phyloP scores from a whole-genome alignment of 92 coral and sea anemone species.

The Parazoanthus darwini region DNA sequence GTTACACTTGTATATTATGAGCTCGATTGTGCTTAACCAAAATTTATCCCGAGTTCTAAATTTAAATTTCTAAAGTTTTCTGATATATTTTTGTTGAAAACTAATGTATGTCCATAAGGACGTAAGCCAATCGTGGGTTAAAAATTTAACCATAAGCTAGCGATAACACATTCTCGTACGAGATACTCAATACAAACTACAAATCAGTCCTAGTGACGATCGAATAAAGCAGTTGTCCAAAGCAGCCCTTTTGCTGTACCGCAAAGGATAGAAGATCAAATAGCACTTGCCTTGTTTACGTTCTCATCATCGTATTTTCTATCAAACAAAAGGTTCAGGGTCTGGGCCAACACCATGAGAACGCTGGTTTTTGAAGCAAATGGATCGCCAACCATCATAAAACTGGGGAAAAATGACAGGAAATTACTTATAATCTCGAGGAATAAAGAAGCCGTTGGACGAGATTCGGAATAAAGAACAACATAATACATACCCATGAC shows the following conservation, averaged over 20 bases:
- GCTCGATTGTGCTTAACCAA: too few species aligned
- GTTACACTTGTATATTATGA: too few species aligned
- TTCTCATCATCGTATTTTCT: constrained; percentile 93
- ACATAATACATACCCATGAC: constrained; percentile 84
- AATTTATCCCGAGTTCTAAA: too few species aligned
- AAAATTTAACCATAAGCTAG: too few species aligned
- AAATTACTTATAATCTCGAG: background rate
- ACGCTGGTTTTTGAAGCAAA: constrained; percentile 96
- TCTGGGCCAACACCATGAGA: constrained; percentile 86
- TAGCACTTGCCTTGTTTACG: constrained; percentile 79
- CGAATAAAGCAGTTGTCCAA: too few species aligned
- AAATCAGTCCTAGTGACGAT: background rate
- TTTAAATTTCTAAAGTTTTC: background rate
- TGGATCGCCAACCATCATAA: constrained; percentile 99
- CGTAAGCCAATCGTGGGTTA: background rate
- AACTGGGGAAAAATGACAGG: constrained; percentile 50
- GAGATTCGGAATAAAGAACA: background rate
- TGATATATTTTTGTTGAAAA: background rate
- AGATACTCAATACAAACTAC: background rate
- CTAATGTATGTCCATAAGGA: background rate
- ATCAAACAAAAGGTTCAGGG: constrained; percentile 78
- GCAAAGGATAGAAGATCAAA: background rate
- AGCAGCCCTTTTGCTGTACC: too few species aligned
- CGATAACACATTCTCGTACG: background rate
- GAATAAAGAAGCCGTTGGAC: background rate